Conservation (phyloP, 2,888 invertebrate genomes). For the Dicycla oo region DNA sequence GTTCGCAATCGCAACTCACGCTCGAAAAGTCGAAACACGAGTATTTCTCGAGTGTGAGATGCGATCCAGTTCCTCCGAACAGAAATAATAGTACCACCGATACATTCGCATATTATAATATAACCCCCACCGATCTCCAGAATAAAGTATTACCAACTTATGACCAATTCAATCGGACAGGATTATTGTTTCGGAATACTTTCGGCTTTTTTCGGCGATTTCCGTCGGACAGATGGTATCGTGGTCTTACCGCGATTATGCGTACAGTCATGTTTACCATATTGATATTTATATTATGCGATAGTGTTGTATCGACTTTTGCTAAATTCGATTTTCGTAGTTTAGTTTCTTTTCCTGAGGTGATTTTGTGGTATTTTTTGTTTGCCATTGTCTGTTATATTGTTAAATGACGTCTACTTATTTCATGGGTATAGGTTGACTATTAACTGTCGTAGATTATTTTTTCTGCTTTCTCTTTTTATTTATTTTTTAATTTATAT, state of each 20-base stretch:
- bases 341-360: background rate
- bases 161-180: slow-evolving; percentile 68
- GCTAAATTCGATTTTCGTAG: slow-evolving; percentile 23
- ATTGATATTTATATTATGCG: slow-evolving; percentile 67
- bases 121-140: slow-evolving; percentile 59
- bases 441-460: background rate
- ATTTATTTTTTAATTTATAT: no score
- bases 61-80: background rate
- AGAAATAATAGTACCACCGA: slow-evolving; percentile 48
- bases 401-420: background rate
- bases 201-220: slow-evolving; percentile 53
- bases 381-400: rapidly evolving
- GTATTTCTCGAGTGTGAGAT: background rate
- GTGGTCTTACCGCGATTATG: slow-evolving; percentile 52
- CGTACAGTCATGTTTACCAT: slow-evolving; percentile 60
- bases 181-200: slow-evolving; percentile 65
- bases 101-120: slow-evolving; percentile 63
- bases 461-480: background rate
- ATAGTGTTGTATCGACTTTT: slow-evolving; percentile 35
- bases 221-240: slow-evolving; percentile 66
- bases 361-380: background rate
- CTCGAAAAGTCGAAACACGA: no score
- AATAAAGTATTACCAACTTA: slow-evolving; percentile 69
- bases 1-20: no score
- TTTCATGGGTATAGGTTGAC: background rate